Evolutionary conservation across 2,113 vertebrate genomes (phyloP).

Genomic region (Cygnus buccinator): DNA sequence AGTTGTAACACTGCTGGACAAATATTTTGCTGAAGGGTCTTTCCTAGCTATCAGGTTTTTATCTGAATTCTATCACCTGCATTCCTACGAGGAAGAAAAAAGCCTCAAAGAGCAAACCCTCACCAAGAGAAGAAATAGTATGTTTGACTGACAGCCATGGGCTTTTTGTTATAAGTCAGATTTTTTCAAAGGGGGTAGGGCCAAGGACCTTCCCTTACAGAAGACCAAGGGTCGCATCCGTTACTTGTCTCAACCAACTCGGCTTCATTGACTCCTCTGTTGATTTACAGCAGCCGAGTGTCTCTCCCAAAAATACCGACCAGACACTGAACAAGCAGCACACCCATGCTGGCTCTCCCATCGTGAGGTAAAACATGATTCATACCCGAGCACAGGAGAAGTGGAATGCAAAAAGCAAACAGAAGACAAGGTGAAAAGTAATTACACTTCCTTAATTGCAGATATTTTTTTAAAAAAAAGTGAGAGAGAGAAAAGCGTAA

Average conservation of each 20-base stretch:
- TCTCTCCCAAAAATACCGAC: constrained; percentile 5
- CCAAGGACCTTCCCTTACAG: constrained; percentile 27
- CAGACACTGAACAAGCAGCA: constrained; percentile 29
- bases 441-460: constrained; percentile 35
- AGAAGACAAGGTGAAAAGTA: constrained; percentile 57
- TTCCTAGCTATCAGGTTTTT: constrained; percentile 36
- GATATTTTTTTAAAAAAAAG: neutral
- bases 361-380: constrained; percentile 39
- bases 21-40: constrained; percentile 68
- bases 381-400: constrained; percentile 1
- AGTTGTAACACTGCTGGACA: constrained; percentile 57
- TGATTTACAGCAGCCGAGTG: constrained; percentile 8
- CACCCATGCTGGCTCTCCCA: neutral
- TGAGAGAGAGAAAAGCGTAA: neutral
- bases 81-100: constrained; percentile 37
- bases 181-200: constrained; percentile 25
- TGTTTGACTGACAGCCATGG: constrained; percentile 6
- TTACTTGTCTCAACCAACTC: constrained; percentile 11
- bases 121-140: neutral
- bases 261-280: neutral
- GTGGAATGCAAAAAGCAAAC: constrained; percentile 48
- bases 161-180: constrained; percentile 9
- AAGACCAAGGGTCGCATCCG: constrained; percentile 25
- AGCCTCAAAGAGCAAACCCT: neutral
- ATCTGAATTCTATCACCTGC: constrained; percentile 25